Conservation (phyloP, 2,888 invertebrate species). For the Cryptocephalus primarius region DNA sequence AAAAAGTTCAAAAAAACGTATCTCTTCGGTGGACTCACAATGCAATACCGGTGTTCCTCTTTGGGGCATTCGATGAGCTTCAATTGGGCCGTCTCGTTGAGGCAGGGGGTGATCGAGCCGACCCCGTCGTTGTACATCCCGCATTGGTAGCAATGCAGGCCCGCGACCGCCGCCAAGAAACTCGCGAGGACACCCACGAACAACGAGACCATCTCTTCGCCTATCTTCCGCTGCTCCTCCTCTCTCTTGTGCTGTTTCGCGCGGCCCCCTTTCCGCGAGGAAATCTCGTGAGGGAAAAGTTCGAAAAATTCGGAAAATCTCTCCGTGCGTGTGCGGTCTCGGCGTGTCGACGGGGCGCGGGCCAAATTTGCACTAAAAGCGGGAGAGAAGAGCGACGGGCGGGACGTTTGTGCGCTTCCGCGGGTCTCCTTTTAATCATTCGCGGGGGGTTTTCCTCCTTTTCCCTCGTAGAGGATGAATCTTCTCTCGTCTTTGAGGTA, state of each 20-base stretch:
- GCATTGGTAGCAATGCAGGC: conserved; percentile 62
- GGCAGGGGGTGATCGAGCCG: conserved; percentile 75
- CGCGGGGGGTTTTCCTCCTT: too few species aligned
- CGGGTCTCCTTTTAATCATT: too few species aligned
- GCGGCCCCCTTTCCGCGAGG: neutral
- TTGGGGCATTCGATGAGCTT: conserved; percentile 58
- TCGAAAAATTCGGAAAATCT: too few species aligned
- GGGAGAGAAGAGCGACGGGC: too few species aligned
- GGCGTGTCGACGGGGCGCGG: conserved; percentile 19
- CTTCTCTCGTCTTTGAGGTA: too few species aligned
- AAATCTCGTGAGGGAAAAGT: neutral
- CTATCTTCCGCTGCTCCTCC: neutral
- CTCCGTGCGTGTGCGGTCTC: neutral
- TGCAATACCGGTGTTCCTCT: conserved; percentile 53
- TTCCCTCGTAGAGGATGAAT: too few species aligned
- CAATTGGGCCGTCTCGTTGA: conserved; percentile 58
- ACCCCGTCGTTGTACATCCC: conserved; percentile 79
- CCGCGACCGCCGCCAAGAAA: conserved; percentile 33
- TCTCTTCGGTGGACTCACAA: conserved; percentile 50
- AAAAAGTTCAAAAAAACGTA: too few species aligned
- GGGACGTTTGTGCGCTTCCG: too few species aligned
- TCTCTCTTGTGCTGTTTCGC: neutral
- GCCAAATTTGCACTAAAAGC: conserved; percentile 23
- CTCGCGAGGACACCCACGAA: conserved; percentile 12
- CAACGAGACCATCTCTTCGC: neutral